phyloP scores from a whole-genome alignment of 2,888 invertebrate genomes.

The Acanthopleura granulata region DNA sequence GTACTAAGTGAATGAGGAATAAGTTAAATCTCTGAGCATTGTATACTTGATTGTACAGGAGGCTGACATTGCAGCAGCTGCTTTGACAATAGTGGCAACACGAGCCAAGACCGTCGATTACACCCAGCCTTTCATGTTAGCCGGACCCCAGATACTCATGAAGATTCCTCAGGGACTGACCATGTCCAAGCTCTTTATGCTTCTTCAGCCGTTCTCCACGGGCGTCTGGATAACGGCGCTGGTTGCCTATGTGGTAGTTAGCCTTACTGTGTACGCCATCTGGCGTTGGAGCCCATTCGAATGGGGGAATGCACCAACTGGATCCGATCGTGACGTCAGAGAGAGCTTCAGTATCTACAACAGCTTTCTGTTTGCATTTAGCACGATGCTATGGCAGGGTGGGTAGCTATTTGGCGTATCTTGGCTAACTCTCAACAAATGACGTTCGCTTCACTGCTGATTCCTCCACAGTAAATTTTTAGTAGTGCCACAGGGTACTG shows the following conservation, averaged over 20 bases:
- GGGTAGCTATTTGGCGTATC: background rate
- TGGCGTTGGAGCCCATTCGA: conserved; percentile 17
- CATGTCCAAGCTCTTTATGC: background rate
- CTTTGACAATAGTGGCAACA: conserved; percentile 30
- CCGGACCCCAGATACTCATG: conserved; percentile 38
- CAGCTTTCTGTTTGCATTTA: conserved; percentile 38
- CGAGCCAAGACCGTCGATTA: conserved; percentile 31
- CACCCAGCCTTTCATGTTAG: conserved; percentile 34
- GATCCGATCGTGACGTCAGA: background rate
- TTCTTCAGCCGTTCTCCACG: background rate
- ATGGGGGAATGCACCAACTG: background rate
- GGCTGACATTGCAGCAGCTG: conserved; percentile 25
- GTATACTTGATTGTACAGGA: background rate
- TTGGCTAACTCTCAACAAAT: too few relatives aligned
- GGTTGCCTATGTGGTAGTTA: background rate
- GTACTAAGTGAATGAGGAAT: too few relatives aligned
- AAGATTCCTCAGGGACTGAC: conserved; percentile 28
- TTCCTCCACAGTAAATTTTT: too few relatives aligned
- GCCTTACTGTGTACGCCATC: background rate
- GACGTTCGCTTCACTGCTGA: too few relatives aligned
- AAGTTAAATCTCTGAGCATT: too few relatives aligned
- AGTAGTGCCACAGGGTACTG: too few relatives aligned
- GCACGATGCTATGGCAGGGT: conserved; percentile 41
- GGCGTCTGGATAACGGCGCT: background rate
- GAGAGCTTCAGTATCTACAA: conserved; percentile 38